Conservation (phyloP, 2,888 invertebrate species). For the Rhynchonema sp. region DNA sequence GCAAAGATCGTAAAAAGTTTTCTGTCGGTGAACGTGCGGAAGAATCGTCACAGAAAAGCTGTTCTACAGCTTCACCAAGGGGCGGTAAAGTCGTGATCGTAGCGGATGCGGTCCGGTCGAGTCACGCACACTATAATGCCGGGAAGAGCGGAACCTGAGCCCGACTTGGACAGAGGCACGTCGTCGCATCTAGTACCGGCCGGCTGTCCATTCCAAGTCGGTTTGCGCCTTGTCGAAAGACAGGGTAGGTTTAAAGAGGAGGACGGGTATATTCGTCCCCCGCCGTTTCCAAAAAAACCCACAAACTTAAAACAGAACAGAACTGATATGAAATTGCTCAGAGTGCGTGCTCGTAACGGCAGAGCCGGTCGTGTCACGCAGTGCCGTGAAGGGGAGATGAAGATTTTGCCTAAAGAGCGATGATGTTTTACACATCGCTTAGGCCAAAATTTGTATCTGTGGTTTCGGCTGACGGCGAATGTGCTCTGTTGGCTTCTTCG, state of each 20-base stretch:
- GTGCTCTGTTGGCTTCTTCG: too few species aligned
- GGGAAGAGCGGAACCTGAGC: not conserved
- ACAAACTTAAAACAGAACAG: not conserved
- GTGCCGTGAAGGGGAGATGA: not conserved
- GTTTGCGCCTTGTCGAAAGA: too few species aligned
- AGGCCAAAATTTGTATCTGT: too few species aligned
- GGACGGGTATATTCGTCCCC: not conserved
- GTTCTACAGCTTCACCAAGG: not conserved
- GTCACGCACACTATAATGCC: not conserved
- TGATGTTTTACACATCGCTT: not conserved
- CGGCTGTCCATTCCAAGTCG: not conserved
- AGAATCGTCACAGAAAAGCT: not conserved
- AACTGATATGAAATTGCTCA: too few species aligned
- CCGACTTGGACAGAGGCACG: not conserved
- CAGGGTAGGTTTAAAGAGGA: not conserved
- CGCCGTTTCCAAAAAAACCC: not conserved
- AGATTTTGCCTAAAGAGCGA: not conserved
- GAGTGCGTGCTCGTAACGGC: not conserved
- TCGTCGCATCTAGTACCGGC: not conserved
- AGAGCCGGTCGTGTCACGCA: not conserved
- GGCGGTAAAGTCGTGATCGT: not conserved
- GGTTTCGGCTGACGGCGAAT: too few species aligned
- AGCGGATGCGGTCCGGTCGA: not conserved
- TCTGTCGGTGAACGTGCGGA: not conserved
- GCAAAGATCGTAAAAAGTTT: not conserved